phyloP scores from a whole-genome alignment of 1,140 invertebrate genomes.

The Monochamus saltuarius region DNA sequence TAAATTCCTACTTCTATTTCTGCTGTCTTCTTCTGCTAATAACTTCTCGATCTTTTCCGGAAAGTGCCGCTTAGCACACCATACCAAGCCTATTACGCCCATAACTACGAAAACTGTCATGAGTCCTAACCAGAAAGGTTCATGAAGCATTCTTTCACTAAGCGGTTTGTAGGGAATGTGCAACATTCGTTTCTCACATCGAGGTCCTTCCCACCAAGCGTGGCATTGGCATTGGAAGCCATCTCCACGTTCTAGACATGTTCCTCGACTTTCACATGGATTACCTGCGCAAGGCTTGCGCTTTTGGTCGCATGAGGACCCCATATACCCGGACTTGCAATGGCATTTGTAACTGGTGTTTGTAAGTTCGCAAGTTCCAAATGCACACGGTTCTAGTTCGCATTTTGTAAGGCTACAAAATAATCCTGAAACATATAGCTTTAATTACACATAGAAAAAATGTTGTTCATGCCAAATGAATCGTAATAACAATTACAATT shows the following conservation, averaged over 20 bases:
- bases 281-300: slow-evolving; percentile 67
- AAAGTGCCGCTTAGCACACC: slow-evolving; percentile 79
- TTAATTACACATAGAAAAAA: background rate
- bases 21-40: slow-evolving; percentile 74
- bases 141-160: slow-evolving; percentile 74
- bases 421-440: slow-evolving; percentile 53
- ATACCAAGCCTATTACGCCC: slow-evolving; percentile 70
- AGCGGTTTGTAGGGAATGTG: slow-evolving; percentile 69
- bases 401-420: slow-evolving; percentile 71
- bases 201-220: slow-evolving; percentile 59
- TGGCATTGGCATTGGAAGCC: slow-evolving; percentile 69
- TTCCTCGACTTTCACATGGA: slow-evolving; percentile 70
- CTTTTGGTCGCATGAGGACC: slow-evolving; percentile 63
- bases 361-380: slow-evolving; percentile 66
- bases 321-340: slow-evolving; percentile 66
- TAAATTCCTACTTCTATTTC: slow-evolving; percentile 56
- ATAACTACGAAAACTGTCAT: slow-evolving; percentile 77
- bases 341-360: slow-evolving; percentile 57
- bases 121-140: slow-evolving; percentile 80
- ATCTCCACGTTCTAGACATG: slow-evolving; percentile 62
- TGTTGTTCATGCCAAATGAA: no score
- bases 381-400: slow-evolving; percentile 69
- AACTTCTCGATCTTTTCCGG: slow-evolving; percentile 81
- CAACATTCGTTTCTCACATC: slow-evolving; percentile 63
- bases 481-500: no score